These are phyloP conservation scores for Nothura maculosa DNA, from an alignment of 2,797 vertebrate genomes.

Conservation along the genomic window DNA sequence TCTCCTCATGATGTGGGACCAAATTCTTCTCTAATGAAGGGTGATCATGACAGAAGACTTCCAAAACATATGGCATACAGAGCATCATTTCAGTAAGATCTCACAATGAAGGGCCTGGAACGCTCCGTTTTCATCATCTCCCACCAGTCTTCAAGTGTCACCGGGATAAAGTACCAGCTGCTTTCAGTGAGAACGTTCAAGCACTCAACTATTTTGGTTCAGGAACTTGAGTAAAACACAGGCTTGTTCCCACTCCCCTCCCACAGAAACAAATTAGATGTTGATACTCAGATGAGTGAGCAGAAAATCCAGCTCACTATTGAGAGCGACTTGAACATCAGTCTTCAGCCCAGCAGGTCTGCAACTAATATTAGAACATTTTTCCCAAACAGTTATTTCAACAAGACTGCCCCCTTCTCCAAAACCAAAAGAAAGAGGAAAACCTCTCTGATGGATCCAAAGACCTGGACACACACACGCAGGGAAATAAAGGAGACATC, in stretches of 20 bases:
- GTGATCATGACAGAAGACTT: background rate
- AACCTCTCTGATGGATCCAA: background rate
- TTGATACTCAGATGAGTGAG: background rate
- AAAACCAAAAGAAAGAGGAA: background rate
- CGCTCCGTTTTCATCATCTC: background rate
- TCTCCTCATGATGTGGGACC: background rate
- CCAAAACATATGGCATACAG: accelerated
- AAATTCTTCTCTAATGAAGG: background rate
- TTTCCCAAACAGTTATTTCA: background rate
- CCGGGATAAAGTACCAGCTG: background rate
- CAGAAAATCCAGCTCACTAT: constrained; percentile 5
- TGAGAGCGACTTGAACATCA: constrained; percentile 13
- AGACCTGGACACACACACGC: background rate
- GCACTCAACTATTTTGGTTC: background rate
- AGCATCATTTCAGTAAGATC: background rate
- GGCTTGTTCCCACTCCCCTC: background rate
- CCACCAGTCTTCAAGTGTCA: background rate
- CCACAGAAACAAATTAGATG: background rate
- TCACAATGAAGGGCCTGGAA: background rate
- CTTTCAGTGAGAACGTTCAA: background rate
- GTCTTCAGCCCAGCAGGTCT: background rate
- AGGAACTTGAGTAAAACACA: constrained; percentile 28
- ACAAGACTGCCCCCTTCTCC: background rate
- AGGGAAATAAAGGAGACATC: background rate
- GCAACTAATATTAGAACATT: background rate